Evolutionary conservation across 2,888 invertebrate species (phyloP), one percentile per base, ranked within the genome.

Genomic region (Hydropsyche betteni): DNA sequence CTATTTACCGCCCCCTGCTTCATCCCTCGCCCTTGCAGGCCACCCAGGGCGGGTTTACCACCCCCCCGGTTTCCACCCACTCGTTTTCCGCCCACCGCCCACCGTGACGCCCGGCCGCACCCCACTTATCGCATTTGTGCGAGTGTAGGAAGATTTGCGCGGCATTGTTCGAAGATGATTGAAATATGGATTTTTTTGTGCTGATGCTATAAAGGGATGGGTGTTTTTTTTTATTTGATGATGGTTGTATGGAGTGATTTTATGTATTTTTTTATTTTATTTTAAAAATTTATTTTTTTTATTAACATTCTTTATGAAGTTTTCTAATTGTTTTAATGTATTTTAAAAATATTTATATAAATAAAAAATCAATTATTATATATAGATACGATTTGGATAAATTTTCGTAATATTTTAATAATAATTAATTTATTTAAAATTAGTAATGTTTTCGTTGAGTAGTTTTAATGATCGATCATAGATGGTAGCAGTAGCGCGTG

Each of bases 151-250:
- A 74, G 73, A 76, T 78, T 76, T 77, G 74, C 76, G 38, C 74
- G 75, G 72, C 72, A 69, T 77, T 77, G 77, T 77, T 72, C 75
- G 69, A 58, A 72, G 74, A 72, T 78, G 78, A 78, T 78, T 78
- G 78, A 78, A 78, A 78, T 78, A 78, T 78, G 78, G 76, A 76
- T 78, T 78, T 78, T 78, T 76, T 61, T 72, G 38, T 69, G 10
- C 7, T 8, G 44, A 10, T 10, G 44, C 44, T 8, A 44, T 44
- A 44, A 44, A 44, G 44, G 44, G 44, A 10, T 44, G 44, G 44
- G 4, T 44, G 44, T 44, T 44, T 44, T 44, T 44, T 44, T 44
- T 44, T 44, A 8, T 44, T 44, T 44, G 7, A 8, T 6, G 44
- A 10, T 44, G 44, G 44, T 6, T 44, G 1, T 6, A 10, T 44